phyloP scores from a whole-genome alignment of 2,888 invertebrate genomes.

The Luperina testacea region DNA sequence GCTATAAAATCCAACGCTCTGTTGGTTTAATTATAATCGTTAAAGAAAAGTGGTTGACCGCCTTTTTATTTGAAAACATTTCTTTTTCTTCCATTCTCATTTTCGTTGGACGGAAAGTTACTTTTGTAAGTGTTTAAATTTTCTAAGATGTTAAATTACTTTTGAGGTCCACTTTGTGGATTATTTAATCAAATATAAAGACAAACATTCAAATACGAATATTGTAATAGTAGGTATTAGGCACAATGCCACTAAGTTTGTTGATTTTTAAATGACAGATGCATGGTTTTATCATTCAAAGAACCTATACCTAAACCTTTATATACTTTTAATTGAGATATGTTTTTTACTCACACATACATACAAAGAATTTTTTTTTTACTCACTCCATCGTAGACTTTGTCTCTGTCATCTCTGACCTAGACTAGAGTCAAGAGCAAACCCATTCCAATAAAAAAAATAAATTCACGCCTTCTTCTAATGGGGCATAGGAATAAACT shows the following conservation, averaged over 20 bases:
- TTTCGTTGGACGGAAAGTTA: conserved; percentile 16
- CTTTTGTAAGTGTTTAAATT: conserved; percentile 13
- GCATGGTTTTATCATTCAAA: background rate
- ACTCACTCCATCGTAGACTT: no score
- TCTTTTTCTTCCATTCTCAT: conserved; percentile 24
- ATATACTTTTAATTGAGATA: background rate
- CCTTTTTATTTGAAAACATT: conserved; percentile 52
- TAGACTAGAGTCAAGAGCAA: no score
- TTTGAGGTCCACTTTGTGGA: conserved; percentile 2
- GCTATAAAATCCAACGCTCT: conserved; percentile 69
- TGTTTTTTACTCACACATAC: background rate
- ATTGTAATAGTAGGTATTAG: background rate
- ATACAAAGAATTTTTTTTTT: no score
- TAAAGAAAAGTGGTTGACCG: conserved; percentile 55
- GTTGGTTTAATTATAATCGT: conserved; percentile 66
- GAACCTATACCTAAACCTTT: background rate
- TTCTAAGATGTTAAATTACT: conserved; percentile 14
- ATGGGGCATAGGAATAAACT: background rate
- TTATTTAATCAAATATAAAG: conserved; percentile 20
- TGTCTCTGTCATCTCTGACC: no score
- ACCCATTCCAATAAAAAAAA: no score
- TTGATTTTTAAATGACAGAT: background rate
- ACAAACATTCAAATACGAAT: background rate
- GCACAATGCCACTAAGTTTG: no score
- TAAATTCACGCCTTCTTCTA: no score